A percentile compares a stretch with the other conserved stretches of the same genome.
Conservation (phyloP, 2,113 vertebrate species). For the Osmerus eperlanus region DNA sequence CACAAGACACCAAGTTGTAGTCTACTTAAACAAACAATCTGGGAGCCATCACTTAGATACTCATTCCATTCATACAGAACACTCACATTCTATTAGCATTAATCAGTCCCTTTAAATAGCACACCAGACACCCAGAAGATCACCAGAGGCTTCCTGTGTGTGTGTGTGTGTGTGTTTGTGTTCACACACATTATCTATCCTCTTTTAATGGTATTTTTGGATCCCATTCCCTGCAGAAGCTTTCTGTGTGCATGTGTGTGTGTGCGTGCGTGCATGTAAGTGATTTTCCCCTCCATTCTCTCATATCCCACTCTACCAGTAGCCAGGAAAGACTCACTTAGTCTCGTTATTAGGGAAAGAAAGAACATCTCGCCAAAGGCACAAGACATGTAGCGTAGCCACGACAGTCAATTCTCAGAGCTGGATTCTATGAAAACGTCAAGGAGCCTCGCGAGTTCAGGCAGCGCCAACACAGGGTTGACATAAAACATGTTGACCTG, state of each 20-base stretch:
- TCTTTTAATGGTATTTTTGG: neutral
- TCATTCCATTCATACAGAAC: neutral
- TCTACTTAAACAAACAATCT: neutral
- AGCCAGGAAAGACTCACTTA: neutral
- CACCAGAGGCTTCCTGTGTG: too few species aligned
- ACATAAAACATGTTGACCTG: too few species aligned
- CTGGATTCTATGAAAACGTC: neutral
- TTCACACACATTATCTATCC: neutral
- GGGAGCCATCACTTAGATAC: neutral
- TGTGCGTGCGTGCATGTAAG: too few species aligned
- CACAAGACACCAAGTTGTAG: too few species aligned
- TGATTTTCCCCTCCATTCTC: neutral
- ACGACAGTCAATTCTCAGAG: neutral
- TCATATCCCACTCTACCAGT: neutral
- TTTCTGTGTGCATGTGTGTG: neutral
- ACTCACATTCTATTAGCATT: neutral
- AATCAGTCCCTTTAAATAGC: neutral
- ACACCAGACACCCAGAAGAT: neutral
- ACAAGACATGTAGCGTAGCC: neutral
- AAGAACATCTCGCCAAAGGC: neutral
- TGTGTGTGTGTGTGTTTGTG: neutral
- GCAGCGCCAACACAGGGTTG: too few species aligned
- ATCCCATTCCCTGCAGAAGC: neutral
- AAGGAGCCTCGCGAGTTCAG: too few species aligned
- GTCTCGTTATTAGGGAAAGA: neutral